These are phyloP conservation scores for Anolis carolinensis DNA, from an alignment of 2,113 vertebrate genomes.

Conservation along the genomic window DNA sequence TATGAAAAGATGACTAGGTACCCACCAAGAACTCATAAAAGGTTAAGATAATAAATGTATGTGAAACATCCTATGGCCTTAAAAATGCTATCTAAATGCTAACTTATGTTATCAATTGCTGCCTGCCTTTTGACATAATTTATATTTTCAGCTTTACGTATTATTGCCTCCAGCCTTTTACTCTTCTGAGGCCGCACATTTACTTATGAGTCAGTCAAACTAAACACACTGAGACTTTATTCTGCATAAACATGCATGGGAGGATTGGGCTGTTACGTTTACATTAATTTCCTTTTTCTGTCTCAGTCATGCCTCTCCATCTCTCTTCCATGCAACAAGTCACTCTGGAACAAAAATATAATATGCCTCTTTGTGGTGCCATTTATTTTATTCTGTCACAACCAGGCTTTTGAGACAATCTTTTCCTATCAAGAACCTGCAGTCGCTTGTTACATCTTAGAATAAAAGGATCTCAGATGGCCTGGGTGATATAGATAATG, in stretches of 20 bases:
- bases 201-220: neutral
- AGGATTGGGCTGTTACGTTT: neutral
- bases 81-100: neutral
- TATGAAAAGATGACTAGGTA: neutral
- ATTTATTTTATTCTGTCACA: constrained; percentile 29
- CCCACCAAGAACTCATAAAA: neutral
- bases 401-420: constrained; percentile 29
- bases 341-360: constrained; percentile 26
- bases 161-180: neutral
- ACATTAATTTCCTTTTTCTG: neutral
- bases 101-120: neutral
- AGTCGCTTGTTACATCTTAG: constrained; percentile 28
- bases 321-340: neutral
- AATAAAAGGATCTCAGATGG: constrained; percentile 13
- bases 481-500: constrained; percentile 25
- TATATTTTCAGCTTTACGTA: neutral
- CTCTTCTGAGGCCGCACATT: neutral
- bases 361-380: constrained; percentile 19
- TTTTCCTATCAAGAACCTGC: constrained; percentile 37
- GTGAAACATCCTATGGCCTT: neutral
- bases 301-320: neutral
- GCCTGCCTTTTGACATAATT: neutral
- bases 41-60: neutral
- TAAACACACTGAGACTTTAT: neutral
- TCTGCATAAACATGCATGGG: too few species aligned